phyloP scores from a whole-genome alignment of 1,140 invertebrate genomes.

The Cyphomyrmex costatus region DNA sequence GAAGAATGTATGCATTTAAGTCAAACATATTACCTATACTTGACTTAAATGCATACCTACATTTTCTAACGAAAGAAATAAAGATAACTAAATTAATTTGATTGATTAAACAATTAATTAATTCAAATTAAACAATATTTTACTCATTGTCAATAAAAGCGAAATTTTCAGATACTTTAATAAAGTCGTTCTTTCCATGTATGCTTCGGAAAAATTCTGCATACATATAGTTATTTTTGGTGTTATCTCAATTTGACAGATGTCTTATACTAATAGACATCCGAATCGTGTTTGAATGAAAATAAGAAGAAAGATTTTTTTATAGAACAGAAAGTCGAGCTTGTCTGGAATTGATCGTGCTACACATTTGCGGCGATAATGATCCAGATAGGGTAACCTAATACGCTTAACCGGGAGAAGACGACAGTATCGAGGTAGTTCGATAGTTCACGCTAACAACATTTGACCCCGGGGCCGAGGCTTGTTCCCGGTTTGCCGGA shows the following conservation, averaged over 20 bases:
- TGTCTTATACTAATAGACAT: conserved; percentile 14
- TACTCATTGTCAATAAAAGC: too few relatives aligned
- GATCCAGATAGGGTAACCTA: conserved; percentile 59
- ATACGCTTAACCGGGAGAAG: conserved; percentile 67
- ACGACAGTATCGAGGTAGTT: conserved; percentile 52
- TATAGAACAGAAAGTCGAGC: not conserved
- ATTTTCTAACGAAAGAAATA: too few relatives aligned
- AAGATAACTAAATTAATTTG: too few relatives aligned
- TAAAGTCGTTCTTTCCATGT: too few relatives aligned
- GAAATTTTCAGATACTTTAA: too few relatives aligned
- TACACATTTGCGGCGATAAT: conserved; percentile 30
- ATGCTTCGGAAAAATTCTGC: not conserved
- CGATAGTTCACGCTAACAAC: conserved; percentile 70
- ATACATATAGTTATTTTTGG: not conserved
- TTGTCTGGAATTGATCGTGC: not conserved
- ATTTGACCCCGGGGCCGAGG: conserved; percentile 69
- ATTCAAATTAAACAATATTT: too few relatives aligned
- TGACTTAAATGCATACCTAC: too few relatives aligned
- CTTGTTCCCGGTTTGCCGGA: conserved; percentile 66
- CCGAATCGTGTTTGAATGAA: not conserved
- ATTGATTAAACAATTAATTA: too few relatives aligned
- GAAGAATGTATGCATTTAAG: too few relatives aligned
- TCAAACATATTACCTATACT: too few relatives aligned
- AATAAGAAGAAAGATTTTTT: conserved; percentile 3
- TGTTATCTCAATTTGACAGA: not conserved